Percentiles rank a stretch among this genome's conserved stretches.
phyloP scores from a whole-genome alignment of 1,140 invertebrate genomes.

The Maniola jurtina region DNA sequence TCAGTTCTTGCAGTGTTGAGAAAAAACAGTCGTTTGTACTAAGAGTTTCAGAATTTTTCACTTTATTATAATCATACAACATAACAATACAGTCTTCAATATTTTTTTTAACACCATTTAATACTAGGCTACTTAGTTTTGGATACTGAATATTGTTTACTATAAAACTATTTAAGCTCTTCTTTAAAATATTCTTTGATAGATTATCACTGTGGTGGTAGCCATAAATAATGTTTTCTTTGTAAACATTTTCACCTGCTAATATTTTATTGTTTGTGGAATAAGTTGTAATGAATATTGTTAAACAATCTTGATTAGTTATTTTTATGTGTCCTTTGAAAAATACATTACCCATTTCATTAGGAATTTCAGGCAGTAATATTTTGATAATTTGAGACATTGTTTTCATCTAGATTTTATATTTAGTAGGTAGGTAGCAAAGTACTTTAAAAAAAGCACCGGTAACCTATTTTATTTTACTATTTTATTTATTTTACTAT shows the following conservation, averaged over 20 bases:
- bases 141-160: slow-evolving; percentile 28
- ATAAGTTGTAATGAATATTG: slow-evolving; percentile 50
- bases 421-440: no score
- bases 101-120: slow-evolving; percentile 39
- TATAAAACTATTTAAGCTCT: slow-evolving; percentile 31
- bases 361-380: slow-evolving; percentile 45
- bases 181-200: slow-evolving; percentile 28
- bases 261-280: slow-evolving; percentile 26
- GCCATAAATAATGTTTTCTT: slow-evolving; percentile 44
- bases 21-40: slow-evolving; percentile 41
- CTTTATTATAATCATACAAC: slow-evolving; percentile 56
- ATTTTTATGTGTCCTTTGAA: slow-evolving; percentile 48
- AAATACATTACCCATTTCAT: slow-evolving; percentile 33
- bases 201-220: slow-evolving; percentile 25
- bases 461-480: no score
- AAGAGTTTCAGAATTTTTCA: slow-evolving; percentile 53
- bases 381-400: slow-evolving; percentile 39
- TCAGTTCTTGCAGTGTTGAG: slow-evolving; percentile 45
- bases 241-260: slow-evolving; percentile 18
- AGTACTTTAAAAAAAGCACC: no score
- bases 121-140: slow-evolving; percentile 42
- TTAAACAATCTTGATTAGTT: slow-evolving; percentile 24
- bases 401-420: background rate
- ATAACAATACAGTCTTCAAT: slow-evolving; percentile 48
- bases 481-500: no score